Evolutionary conservation across 2,797 vertebrate species (phyloP).

Genomic region (Cossypha niveicapilla): DNA sequence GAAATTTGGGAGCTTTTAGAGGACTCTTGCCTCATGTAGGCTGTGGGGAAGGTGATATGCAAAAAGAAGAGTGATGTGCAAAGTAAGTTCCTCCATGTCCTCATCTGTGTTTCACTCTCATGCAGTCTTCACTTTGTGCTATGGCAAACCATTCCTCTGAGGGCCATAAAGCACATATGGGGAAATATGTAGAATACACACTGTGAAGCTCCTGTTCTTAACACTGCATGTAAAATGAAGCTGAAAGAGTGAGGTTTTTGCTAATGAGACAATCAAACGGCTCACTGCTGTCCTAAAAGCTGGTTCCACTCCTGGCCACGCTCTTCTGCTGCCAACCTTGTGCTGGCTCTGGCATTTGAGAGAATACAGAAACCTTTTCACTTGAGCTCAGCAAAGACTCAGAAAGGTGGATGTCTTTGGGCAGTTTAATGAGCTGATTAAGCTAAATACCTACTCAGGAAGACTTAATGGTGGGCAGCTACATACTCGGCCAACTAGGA

Average conservation of each 20-base stretch:
- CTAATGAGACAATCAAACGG: not conserved
- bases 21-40: not conserved
- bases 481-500: not conserved
- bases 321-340: not conserved
- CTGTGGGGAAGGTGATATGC: not conserved
- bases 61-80: not conserved
- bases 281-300: slow-evolving; percentile 21
- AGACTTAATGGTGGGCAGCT: not conserved
- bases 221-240: slow-evolving; percentile 8
- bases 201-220: not conserved
- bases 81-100: not conserved
- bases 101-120: not conserved
- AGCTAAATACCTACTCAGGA: not conserved
- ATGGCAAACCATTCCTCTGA: not conserved
- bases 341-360: not conserved
- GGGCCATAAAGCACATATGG: not conserved
- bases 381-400: not conserved
- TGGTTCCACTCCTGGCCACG: not conserved
- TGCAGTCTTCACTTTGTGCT: not conserved
- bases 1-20: not conserved
- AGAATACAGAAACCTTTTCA: not conserved
- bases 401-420: not conserved
- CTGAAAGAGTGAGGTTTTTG: not conserved
- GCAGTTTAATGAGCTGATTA: not conserved
- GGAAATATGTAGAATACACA: not conserved